phyloP scores from a whole-genome alignment of 2,797 vertebrate genomes.

The Chaenodraco wilsoni region DNA sequence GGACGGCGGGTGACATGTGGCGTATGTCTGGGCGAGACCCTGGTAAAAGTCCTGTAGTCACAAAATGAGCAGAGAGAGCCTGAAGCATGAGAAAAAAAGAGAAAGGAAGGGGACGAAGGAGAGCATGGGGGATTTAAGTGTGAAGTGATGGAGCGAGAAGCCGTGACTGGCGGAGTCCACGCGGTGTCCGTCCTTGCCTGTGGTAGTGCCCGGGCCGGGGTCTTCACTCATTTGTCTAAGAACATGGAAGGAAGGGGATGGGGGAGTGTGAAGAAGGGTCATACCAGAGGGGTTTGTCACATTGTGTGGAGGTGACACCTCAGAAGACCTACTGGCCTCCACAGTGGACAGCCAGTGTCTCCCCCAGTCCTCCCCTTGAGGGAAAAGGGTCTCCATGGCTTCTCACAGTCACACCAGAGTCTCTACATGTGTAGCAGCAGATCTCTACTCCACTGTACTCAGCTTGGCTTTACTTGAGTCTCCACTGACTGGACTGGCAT shows the following conservation, averaged over 20 bases:
- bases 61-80: conserved; percentile 73
- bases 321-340: conserved; percentile 67
- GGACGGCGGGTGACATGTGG: conserved; percentile 76
- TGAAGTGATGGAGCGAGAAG: conserved; percentile 79
- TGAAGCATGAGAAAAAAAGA: conserved; percentile 60
- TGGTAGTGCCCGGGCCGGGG: conserved; percentile 70
- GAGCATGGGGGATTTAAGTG: conserved; percentile 58
- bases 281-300: conserved; percentile 81
- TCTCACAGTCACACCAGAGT: conserved; percentile 75
- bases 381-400: conserved; percentile 61
- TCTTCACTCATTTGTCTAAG: conserved; percentile 76
- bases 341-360: conserved; percentile 68
- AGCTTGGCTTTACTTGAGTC: conserved; percentile 53
- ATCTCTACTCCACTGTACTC: conserved; percentile 57
- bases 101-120: conserved; percentile 45
- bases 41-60: conserved; percentile 79
- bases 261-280: conserved; percentile 71
- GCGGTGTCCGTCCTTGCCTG: conserved; percentile 80
- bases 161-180: conserved; percentile 69
- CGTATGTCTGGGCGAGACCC: conserved; percentile 82
- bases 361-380: conserved; percentile 65
- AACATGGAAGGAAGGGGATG: conserved; percentile 56
- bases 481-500: conserved; percentile 50
- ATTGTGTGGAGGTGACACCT: conserved; percentile 80
- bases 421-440: conserved; percentile 49